phyloP scores from a whole-genome alignment of 2,888 invertebrate species.

The Vanessa cardui region DNA sequence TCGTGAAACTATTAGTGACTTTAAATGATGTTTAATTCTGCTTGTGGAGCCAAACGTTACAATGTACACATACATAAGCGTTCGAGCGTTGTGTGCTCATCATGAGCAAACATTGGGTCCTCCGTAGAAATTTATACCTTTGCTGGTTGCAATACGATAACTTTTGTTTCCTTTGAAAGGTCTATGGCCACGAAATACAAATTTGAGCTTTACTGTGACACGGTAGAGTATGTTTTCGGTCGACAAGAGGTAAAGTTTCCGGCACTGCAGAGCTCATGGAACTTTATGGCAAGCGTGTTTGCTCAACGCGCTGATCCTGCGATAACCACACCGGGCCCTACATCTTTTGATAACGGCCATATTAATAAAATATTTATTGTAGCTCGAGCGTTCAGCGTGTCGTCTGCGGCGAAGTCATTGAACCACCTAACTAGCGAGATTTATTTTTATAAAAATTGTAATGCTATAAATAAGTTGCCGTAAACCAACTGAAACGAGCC shows the following conservation, averaged over 20 bases:
- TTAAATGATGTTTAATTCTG: constrained; percentile 1
- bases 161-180: constrained; percentile 20
- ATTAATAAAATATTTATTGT: constrained; percentile 48
- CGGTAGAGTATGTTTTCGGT: constrained; percentile 29
- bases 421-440: constrained; percentile 10
- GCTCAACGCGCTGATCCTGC: constrained; percentile 49
- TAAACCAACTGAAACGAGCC: not conserved
- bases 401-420: constrained; percentile 23
- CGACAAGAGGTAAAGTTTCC: constrained; percentile 28
- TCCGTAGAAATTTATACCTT: constrained; percentile 32
- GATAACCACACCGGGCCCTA: constrained; percentile 51
- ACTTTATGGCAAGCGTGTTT: constrained; percentile 49
- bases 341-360: constrained; percentile 50
- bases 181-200: constrained; percentile 2
- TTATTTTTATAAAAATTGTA: not conserved
- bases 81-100: constrained; percentile 42
- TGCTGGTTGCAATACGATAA: constrained; percentile 27
- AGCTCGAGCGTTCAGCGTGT: constrained; percentile 26
- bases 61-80: constrained; percentile 31
- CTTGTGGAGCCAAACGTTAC: constrained; percentile 14
- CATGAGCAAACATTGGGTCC: constrained; percentile 39
- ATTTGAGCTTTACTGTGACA: constrained; percentile 23
- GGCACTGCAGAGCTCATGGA: constrained; percentile 32
- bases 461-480: not conserved
- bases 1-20: not conserved